Percentiles rank a stretch among this genome's conserved stretches.
Conservation (phyloP, 2,888 invertebrate genomes). For the Trisateles emortualis region DNA sequence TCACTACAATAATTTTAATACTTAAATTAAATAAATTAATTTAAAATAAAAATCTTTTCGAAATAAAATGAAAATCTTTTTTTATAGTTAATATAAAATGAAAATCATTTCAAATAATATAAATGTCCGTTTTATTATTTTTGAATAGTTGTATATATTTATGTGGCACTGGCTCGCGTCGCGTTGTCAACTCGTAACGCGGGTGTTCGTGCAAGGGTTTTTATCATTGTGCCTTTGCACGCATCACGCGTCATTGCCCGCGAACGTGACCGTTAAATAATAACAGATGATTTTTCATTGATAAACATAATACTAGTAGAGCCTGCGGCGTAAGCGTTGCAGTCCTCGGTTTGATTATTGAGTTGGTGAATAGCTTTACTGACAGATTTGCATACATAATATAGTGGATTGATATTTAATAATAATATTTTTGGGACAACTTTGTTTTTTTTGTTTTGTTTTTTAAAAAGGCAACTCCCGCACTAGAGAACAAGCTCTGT, state of each 20-base stretch:
- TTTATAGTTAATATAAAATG: neutral
- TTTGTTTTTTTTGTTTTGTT: no score
- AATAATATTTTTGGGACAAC: no score
- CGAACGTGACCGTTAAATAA: conserved; percentile 5
- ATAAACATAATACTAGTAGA: conserved; percentile 2
- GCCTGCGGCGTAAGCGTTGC: neutral
- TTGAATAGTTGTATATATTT: conserved; percentile 10
- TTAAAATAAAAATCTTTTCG: neutral
- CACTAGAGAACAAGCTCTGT: no score
- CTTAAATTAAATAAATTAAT: neutral
- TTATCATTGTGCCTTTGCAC: conserved; percentile 43
- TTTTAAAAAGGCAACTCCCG: no score
- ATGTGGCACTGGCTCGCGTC: conserved; percentile 25
- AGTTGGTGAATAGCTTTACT: neutral
- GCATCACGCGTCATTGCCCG: conserved; percentile 38
- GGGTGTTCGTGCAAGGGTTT: conserved; percentile 40
- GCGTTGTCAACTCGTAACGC: conserved; percentile 32
- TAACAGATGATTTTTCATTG: conserved; percentile 9
- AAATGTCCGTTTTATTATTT: neutral
- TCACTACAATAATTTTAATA: neutral
- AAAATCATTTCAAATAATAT: neutral
- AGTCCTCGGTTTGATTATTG: neutral
- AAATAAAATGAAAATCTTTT: neutral
- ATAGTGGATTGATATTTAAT: no score
- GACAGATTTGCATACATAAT: no score